Evolutionary conservation across 2,113 vertebrate species (phyloP).

Genomic region (Camarhynchus parvulus): DNA sequence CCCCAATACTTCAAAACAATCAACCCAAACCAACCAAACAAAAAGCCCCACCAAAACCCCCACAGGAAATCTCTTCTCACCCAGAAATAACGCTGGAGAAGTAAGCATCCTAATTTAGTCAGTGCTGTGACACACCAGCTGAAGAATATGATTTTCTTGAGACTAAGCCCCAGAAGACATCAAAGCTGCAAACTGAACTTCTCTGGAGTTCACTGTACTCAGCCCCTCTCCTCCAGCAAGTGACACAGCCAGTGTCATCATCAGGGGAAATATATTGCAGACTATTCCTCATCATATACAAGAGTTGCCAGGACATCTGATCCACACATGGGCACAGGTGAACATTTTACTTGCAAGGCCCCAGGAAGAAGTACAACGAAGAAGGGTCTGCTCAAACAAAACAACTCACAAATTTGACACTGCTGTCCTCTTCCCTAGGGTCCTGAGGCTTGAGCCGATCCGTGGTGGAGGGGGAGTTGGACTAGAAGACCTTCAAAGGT

Average conservation of each 20-base stretch:
- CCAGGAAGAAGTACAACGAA: neutral
- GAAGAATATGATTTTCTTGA: neutral
- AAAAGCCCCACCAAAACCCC: neutral
- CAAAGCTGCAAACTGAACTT: neutral
- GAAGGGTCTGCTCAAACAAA: neutral
- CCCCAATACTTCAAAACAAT: neutral
- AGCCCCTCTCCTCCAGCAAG: neutral
- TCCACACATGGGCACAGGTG: neutral
- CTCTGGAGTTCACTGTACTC: neutral
- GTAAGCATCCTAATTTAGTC: neutral
- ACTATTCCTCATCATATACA: neutral
- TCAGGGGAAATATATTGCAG: neutral
- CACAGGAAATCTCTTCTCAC: neutral
- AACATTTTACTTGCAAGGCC: neutral
- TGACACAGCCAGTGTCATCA: accelerated
- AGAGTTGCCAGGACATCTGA: neutral
- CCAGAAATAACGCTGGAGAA: accelerated
- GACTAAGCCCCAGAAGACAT: neutral
- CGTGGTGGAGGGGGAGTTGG: neutral
- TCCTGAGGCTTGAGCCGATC: neutral
- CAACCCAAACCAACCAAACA: neutral
- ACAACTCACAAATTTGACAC: neutral
- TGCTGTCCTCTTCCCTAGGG: neutral
- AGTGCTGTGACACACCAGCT: neutral
- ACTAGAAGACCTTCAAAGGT: neutral